Evolutionary conservation across 2,113 vertebrate species (phyloP), one percentile per base, ranked within the genome.

Genomic region (Myrmophylax atrothorax): DNA sequence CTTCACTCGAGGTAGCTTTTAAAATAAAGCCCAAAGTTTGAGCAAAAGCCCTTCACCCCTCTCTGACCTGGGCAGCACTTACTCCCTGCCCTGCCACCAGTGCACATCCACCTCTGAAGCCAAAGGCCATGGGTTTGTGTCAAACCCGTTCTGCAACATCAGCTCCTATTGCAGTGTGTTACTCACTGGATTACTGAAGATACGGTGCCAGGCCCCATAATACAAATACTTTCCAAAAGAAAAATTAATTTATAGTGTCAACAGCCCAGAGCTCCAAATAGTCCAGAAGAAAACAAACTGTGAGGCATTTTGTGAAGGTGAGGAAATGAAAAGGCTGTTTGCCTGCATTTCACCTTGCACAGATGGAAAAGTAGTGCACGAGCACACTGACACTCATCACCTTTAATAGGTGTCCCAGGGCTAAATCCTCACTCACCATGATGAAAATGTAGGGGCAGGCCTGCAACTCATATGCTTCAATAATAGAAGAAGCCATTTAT

Each of bases 401-500:
- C 29, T 67, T 90, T 89, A 79, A 46, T 19, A 87, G 87, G 80
- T 96, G 70, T 94, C 74, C 94, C 70, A 86, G 33, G 77, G 84
- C 52, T 92, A 90, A 53, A 94, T 55, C 63, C 60, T 79, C 84
- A 49, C 60, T 95, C 88, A 60, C 40, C 0, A 0, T 75, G 76
- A 53, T 56, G 88, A 74, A 91, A 95, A 96, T 4, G 69, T 7
- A 89, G 68, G 67, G 60, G 13, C 56, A 40, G 95, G 59, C 67
- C 80, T 66, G 78, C 81, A 86, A 42, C 84, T 87, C 63, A 3
- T 29, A 20, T 28, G n/a, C 59, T 83, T 92, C 87, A 87, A 67
- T 80, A 91, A 93, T 10, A 90, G 75, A 96, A 94, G 40, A n/a
- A 94, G 82, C 47, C 89, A 66, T 94, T 96, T 96, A 60, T 72